A percentile compares a stretch with the other conserved stretches of the same genome.
phyloP scores from a whole-genome alignment of 2,888 invertebrate genomes.

The Pachycephus smyrnensis region DNA sequence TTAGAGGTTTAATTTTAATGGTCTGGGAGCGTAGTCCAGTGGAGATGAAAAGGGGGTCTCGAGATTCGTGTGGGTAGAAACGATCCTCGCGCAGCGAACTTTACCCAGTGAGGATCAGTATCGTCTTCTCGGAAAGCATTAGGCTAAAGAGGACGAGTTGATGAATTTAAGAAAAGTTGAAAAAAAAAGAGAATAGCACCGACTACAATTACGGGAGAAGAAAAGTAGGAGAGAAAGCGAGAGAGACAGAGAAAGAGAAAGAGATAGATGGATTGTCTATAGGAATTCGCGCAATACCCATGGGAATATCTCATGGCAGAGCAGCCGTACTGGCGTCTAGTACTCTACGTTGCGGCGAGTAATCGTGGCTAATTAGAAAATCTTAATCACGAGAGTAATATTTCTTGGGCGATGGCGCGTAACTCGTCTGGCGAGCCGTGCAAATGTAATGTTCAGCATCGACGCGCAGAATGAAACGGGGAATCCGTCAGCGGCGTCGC shows the following conservation, averaged over 20 bases:
- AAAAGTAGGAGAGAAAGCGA: neutral
- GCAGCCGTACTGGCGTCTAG: neutral
- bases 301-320: neutral
- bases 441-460: neutral
- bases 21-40: constrained; percentile 20
- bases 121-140: neutral
- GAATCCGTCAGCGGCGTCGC: neutral
- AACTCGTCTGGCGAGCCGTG: neutral
- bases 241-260: neutral
- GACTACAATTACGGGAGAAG: no score
- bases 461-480: neutral
- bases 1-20: constrained; percentile 32
- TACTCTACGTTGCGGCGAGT: neutral
- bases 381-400: neutral
- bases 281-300: neutral
- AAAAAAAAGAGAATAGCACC: neutral
- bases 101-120: neutral
- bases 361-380: neutral
- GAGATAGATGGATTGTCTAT: no score
- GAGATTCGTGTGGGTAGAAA: neutral
- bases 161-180: neutral
- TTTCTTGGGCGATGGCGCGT: neutral
- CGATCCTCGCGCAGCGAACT: neutral
- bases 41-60: neutral
- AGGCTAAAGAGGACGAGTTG: neutral